Base-by-base conservation (phyloP, 1,140 invertebrate genomes). In the Amphibalanus amphitrite region DNA sequence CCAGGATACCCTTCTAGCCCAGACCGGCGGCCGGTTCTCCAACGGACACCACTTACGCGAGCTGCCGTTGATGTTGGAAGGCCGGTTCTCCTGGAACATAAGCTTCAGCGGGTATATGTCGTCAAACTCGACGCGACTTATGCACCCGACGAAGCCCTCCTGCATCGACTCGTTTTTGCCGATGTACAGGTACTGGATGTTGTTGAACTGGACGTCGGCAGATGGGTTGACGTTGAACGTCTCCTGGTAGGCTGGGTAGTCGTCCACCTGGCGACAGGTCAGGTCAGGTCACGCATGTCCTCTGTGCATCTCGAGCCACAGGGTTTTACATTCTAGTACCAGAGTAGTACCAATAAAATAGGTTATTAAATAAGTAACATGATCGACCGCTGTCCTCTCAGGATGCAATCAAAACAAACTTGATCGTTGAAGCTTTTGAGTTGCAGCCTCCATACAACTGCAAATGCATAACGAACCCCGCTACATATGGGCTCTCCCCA, bases 101-200 rank as follows among this genome's bases (percentile, higher is more conserved):
- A 95, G 80, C 79, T 97, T 96, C 10, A 98, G 81, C 0, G 95
- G 95, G 81, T 95, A 98, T 74, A 97, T 94, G 80, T 98, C 95
- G 79, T 98, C 94, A 78, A 98, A 97, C 81, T 97, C 91, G 3
- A 97, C 92, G 69, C 94, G 82, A 30, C 91, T 96, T 65, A 98
- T 88, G 79, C 95, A 98, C 0, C 95, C 96, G 67, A 88, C 85
- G 81, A 98, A 98, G 0, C 93, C 93, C 77, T 93, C 91, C 25
- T 82, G 83, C 90, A 95, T 94, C 0, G 88, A 87, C 78, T 93
- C 91, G 81, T 98, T 98, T 75, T 87, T 87, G 0, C 95, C 96
- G 74, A 98, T 91, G 80, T 97, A 98, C 85, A 98, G 89, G 80
- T 94, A 95, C 80, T 95, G 91, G 68, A 97, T 93, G 79, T 95